A percentile compares a stretch with the other conserved stretches of the same genome.
phyloP scores from a whole-genome alignment of 2,113 vertebrate species.

The Oreochromis tanganicae region DNA sequence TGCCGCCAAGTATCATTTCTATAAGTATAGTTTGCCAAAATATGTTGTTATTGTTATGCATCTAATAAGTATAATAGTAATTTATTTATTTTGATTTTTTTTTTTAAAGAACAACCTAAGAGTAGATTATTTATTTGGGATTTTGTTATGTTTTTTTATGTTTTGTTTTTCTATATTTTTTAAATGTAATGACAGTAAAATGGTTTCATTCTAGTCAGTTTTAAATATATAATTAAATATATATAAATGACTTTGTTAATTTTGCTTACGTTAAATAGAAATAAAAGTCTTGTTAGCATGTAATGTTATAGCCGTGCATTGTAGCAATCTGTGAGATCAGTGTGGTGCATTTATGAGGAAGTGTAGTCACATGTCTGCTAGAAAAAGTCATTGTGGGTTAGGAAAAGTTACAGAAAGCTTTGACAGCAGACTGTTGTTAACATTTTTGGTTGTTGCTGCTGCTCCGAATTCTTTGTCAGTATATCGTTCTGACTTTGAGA shows the following conservation, averaged over 20 bases:
- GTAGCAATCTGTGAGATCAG: not conserved
- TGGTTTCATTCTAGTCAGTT: not conserved
- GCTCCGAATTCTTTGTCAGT: not conserved
- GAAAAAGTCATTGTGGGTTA: not conserved
- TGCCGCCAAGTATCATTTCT: not conserved
- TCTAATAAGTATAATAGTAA: not conserved
- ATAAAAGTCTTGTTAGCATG: not conserved
- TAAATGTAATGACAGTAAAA: not conserved
- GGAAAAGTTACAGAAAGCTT: not conserved
- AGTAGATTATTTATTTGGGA: not conserved
- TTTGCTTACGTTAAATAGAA: not conserved
- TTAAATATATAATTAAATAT: not conserved
- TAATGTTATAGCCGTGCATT: not conserved
- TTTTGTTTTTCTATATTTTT: not conserved
- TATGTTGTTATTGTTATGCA: not conserved
- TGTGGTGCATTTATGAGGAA: not conserved
- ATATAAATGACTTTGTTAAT: not conserved
- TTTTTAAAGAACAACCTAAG: rapidly evolving
- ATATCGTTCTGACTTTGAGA: not conserved
- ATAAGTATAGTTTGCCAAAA: not conserved
- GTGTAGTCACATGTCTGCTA: not conserved
- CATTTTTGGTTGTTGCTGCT: not conserved
- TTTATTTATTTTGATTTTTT: not conserved
- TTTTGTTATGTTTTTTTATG: not conserved
- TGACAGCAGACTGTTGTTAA: not conserved